phyloP scores from a whole-genome alignment of 2,113 vertebrate genomes.

The Pterocles gutturalis region DNA sequence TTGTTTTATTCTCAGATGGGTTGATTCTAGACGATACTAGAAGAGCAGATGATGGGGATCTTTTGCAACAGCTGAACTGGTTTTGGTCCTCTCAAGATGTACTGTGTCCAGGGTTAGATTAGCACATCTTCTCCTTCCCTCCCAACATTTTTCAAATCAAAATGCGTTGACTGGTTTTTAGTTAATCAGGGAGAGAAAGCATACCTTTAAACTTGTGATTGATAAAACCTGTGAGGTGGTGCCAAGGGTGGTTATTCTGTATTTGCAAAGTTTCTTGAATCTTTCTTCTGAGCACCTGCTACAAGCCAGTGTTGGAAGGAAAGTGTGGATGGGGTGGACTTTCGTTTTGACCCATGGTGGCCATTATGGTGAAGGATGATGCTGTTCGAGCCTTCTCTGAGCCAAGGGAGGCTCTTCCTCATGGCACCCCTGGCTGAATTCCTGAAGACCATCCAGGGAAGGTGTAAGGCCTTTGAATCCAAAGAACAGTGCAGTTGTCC shows the following conservation, averaged over 20 bases:
- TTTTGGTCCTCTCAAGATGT: background rate
- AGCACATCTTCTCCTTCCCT: background rate
- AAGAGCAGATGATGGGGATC: background rate
- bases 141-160: background rate
- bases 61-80: background rate
- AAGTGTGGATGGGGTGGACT: background rate
- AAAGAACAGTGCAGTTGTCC: background rate
- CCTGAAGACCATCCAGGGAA: background rate
- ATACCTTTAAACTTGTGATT: background rate
- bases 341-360: fast-evolving
- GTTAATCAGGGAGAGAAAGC: background rate
- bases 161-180: background rate
- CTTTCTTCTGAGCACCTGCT: background rate
- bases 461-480: background rate
- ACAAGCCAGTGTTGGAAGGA: background rate
- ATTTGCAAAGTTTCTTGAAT: background rate
- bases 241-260: background rate
- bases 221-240: background rate
- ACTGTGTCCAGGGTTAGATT: background rate
- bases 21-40: background rate
- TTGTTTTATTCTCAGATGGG: background rate
- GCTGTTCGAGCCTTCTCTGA: background rate
- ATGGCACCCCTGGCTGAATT: background rate
- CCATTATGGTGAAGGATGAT: background rate
- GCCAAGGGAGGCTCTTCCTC: background rate